Base-by-base conservation (phyloP, 2,888 invertebrate genomes). In the Agonopterix arenella region DNA sequence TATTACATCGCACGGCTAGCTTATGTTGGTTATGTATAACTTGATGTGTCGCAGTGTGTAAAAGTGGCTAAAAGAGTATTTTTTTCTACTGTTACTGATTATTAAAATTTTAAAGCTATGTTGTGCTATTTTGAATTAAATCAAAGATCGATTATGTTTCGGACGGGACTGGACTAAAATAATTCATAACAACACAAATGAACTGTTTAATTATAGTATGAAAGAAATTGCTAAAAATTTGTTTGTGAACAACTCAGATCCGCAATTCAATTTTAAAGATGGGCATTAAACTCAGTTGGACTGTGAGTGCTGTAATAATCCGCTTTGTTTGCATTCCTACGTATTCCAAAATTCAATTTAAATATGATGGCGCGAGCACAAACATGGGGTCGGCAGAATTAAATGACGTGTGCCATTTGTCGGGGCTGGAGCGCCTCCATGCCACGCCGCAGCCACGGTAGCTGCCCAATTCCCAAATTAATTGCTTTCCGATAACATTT, bases 321-420 rank as follows among this genome's bases (percentile, higher is more conserved):
- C 68, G 61, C 64, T 69, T 72, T 83, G 81, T 82, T 80, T 82
- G 76, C 73, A 59, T 70, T 66, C 65, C 69, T 69, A 75, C 76
- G 68, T 76, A 74, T 73, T 71, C 69, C 71, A 65, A 83, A 84
- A 83, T 86, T 85, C 79, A 86, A 86, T 86, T 88, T 84, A 83
- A 86, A 88, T 85, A 86, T 84, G 82, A 84, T 80, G 80, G 82
- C 70, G 70, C 61, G 64, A 66, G 75, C 67, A 75, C 84, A 89
- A 86, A 88, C 84, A 88, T 80, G 84, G 76, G 80, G 79, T 85
- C 84, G 81, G 84, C 86, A 68, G 72, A 78, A 84, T 83, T 82
- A 84, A 86, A 86, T 81, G 84, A 83, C 78, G 80, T 66, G 73
- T 65, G 72, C 80, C 79, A 80, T 82, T 82, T 82, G 82, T 81